Evolutionary conservation across 1,140 invertebrate species (phyloP).

Genomic region (Dolichoris vasculosae): DNA sequence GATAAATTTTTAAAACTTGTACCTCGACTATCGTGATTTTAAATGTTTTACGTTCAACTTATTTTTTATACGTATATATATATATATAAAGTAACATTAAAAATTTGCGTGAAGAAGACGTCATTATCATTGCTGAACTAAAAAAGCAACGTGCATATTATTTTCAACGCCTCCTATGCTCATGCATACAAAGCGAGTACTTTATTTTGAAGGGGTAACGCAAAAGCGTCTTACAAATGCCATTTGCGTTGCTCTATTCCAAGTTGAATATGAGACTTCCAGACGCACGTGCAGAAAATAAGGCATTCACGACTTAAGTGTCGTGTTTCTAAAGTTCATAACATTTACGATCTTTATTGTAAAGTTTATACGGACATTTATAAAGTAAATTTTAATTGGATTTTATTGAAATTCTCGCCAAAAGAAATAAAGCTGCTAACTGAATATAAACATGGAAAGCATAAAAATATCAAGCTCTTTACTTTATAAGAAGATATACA

Average conservation of each 20-base stretch:
- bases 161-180: neutral
- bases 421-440: too few relatives aligned
- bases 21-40: too few relatives aligned
- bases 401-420: too few relatives aligned
- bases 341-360: neutral
- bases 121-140: neutral
- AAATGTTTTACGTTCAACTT: too few relatives aligned
- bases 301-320: neutral
- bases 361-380: neutral
- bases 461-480: too few relatives aligned
- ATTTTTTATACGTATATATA: too few relatives aligned
- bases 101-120: neutral
- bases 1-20: too few relatives aligned
- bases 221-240: neutral
- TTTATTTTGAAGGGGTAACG: conserved; percentile 9
- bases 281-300: neutral
- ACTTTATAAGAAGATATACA: too few relatives aligned
- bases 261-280: neutral
- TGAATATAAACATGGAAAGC: too few relatives aligned
- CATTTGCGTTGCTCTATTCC: neutral
- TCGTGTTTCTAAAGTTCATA: neutral
- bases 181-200: conserved; percentile 23
- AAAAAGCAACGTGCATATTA: conserved; percentile 14
- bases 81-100: neutral
- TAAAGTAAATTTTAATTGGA: too few relatives aligned